Conservation (phyloP, 2,888 invertebrate genomes). For the Megastigmus dorsalis region DNA sequence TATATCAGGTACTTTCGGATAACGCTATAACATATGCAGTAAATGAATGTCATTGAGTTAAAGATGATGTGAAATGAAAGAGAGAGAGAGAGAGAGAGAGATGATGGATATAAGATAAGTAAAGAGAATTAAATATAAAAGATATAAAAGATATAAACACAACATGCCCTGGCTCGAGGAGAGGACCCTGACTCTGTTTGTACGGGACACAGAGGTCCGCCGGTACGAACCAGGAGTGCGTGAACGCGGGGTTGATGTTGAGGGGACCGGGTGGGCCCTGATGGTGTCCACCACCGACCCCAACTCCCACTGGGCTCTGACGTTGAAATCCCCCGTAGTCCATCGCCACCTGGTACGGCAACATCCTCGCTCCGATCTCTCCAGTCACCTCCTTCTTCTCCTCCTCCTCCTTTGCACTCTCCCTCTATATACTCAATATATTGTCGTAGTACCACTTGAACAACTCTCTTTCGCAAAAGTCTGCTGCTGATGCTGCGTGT, state of each 20-base stretch:
- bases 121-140: conserved; percentile 37
- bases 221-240: conserved; percentile 96
- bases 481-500: background rate
- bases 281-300: conserved; percentile 78
- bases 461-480: too few species aligned
- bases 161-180: conserved; percentile 94
- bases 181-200: conserved; percentile 86
- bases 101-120: background rate
- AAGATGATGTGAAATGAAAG: conserved; percentile 16
- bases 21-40: too few species aligned
- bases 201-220: conserved; percentile 94
- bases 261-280: conserved; percentile 87
- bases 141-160: conserved; percentile 70
- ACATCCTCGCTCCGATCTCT: conserved; percentile 76
- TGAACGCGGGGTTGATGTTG: conserved; percentile 87
- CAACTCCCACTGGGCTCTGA: conserved; percentile 75
- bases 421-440: too few species aligned
- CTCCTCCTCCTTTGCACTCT: too few species aligned
- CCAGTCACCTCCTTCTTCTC: background rate
- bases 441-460: too few species aligned
- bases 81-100: background rate
- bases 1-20: too few species aligned
- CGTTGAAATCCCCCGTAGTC: conserved; percentile 77
- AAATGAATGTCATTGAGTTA: too few species aligned
- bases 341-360: conserved; percentile 94